Conservation (phyloP, 2,113 vertebrate genomes). For the Nyctereutes procyonoides region DNA sequence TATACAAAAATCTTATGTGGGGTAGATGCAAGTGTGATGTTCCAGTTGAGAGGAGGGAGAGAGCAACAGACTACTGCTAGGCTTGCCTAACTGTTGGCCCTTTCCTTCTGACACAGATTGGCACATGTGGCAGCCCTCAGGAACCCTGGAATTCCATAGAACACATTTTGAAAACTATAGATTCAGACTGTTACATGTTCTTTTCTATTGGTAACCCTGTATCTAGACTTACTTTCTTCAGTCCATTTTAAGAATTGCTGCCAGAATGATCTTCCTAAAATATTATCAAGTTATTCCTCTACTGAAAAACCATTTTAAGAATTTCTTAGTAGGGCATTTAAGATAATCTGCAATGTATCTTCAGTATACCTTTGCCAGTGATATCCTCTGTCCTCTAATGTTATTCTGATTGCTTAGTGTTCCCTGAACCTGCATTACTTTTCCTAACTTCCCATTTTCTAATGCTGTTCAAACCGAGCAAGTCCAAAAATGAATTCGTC, state of each 20-base stretch:
- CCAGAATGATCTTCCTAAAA: neutral
- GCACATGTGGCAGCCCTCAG: neutral
- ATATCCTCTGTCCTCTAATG: neutral
- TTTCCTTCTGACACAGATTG: neutral
- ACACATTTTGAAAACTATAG: neutral
- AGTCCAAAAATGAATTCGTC: neutral
- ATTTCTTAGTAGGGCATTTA: neutral
- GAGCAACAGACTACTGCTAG: neutral
- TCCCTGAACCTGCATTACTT: neutral
- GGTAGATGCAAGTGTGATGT: neutral
- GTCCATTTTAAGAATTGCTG: neutral
- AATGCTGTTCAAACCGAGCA: neutral
- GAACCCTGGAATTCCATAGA: neutral
- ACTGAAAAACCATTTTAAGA: neutral
- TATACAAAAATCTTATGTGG: neutral
- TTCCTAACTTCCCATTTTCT: neutral
- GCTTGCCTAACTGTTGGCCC: neutral
- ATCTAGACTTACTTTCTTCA: neutral
- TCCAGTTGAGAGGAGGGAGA: neutral
- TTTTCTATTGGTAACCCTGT: neutral
- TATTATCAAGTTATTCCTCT: neutral
- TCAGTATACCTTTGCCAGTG: neutral
- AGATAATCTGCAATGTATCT: neutral
- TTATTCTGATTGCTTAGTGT: neutral
- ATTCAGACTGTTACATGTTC: neutral